Conservation (phyloP, 92 coral and sea anemone species). For the Actinostola sp. region DNA sequence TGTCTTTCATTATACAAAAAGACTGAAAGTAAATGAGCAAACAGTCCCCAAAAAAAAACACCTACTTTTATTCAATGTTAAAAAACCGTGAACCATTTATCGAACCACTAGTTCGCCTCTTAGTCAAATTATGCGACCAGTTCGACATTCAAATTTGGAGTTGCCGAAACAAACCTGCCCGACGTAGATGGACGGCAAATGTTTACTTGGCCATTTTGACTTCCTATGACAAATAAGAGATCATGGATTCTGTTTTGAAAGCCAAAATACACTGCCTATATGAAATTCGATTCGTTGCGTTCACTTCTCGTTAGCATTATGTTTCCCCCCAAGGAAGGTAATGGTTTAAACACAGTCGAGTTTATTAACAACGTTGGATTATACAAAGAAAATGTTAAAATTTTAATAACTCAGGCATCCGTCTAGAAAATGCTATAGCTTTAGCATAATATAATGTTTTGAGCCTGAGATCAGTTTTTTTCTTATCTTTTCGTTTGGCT, state of each 20-base stretch:
- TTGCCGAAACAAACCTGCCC: too few relatives aligned
- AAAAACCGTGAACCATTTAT: too few relatives aligned
- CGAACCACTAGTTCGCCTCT: too few relatives aligned
- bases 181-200: too few relatives aligned
- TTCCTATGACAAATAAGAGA: too few relatives aligned
- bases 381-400: not conserved
- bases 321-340: not conserved
- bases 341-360: slow-evolving; percentile 6
- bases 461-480: not conserved
- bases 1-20: not conserved
- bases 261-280: not conserved
- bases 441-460: not conserved
- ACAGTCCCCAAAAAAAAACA: not conserved
- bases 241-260: not conserved
- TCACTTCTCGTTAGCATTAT: not conserved
- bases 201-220: too few relatives aligned
- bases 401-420: not conserved
- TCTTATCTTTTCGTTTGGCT: too few relatives aligned
- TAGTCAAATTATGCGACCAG: too few relatives aligned
- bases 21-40: slow-evolving; percentile 12
- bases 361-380: slow-evolving; percentile 11
- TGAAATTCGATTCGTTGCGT: not conserved
- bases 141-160: too few relatives aligned
- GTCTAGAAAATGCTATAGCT: not conserved
- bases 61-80: not conserved